Conservation (phyloP, 2,888 invertebrate genomes). For the Eugnorisma glareosa region DNA sequence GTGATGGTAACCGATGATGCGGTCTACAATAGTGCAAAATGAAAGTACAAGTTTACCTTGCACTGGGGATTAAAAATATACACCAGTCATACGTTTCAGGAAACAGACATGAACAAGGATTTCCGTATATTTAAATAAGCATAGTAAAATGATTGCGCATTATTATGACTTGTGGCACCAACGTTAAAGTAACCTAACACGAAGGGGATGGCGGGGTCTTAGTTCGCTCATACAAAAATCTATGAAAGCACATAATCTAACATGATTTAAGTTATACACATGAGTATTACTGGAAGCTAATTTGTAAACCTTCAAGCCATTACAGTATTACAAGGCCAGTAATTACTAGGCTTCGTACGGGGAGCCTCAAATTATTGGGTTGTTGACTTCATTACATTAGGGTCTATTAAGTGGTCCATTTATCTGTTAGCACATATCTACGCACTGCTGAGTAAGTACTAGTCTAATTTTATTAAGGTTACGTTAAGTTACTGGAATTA, state of each 20-base stretch:
- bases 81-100: too few relatives aligned
- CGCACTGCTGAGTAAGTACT: conserved; percentile 13
- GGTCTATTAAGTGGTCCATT: conserved; percentile 7
- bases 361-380: conserved; percentile 32
- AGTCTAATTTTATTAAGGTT: conserved; percentile 28
- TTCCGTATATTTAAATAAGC: too few relatives aligned
- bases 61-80: neutral
- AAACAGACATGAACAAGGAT: neutral
- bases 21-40: neutral
- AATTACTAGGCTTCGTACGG: conserved; percentile 16
- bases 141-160: neutral
- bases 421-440: conserved; percentile 8
- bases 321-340: conserved; percentile 23
- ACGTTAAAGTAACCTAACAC: neutral
- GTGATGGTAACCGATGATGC: neutral
- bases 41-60: neutral
- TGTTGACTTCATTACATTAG: conserved; percentile 29
- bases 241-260: neutral
- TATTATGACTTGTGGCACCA: neutral
- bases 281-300: neutral
- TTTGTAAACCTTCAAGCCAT: conserved; percentile 11
- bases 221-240: neutral
- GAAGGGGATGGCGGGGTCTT: neutral
- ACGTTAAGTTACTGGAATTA: neutral
- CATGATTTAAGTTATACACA: neutral